Evolutionary conservation across 2,113 vertebrate species (phyloP).

Genomic region (Platanista minor): DNA sequence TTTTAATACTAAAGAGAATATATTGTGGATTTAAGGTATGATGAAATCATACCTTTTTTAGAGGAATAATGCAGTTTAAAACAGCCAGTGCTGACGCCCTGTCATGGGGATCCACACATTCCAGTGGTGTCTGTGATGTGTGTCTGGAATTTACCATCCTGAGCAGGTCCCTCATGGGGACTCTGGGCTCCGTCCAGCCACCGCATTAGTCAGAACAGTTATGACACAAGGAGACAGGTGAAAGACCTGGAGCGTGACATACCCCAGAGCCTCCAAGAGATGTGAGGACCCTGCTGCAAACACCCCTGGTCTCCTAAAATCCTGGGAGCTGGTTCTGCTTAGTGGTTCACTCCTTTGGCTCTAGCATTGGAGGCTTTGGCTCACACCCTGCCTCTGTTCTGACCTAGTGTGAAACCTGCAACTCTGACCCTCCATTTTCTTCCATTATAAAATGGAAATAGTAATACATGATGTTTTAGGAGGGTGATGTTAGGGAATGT

Average conservation of each 20-base stretch:
- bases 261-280: background rate
- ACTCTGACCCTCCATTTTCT: background rate
- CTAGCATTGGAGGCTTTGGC: background rate
- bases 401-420: background rate
- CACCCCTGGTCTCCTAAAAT: rapidly evolving
- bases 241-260: background rate
- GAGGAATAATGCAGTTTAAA: background rate
- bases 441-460: background rate
- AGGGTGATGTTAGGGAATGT: background rate
- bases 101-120: background rate
- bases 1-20: background rate
- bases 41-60: background rate
- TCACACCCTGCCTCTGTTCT: background rate
- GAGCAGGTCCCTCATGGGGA: no score
- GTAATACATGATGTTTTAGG: background rate
- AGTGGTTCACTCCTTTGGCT: rapidly evolving
- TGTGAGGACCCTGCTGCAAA: background rate
- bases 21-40: background rate
- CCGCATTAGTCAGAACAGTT: background rate
- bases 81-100: background rate
- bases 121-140: background rate
- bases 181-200: rapidly evolving
- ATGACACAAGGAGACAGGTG: background rate
- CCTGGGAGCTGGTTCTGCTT: no score
- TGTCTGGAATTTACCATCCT: background rate